These are phyloP conservation scores for Macquaria australasica DNA, from an alignment of 2,113 vertebrate species.

Conservation along the genomic window DNA sequence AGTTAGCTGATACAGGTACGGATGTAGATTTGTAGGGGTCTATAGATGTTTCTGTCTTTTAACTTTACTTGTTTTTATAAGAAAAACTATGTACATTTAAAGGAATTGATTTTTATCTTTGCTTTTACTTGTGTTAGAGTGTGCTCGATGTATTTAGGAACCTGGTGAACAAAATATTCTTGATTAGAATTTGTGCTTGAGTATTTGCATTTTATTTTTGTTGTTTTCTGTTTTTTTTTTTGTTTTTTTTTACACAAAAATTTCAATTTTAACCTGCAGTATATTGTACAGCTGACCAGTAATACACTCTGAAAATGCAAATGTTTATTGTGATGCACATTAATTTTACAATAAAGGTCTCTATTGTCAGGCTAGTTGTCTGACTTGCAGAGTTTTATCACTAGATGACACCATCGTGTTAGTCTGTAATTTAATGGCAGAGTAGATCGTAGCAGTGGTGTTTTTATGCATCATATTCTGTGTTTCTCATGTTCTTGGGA, in stretches of 20 bases:
- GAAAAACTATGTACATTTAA: conserved; percentile 25
- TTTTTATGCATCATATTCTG: neutral
- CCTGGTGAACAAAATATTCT: conserved; percentile 1
- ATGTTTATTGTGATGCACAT: conserved; percentile 49
- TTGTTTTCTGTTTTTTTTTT: neutral
- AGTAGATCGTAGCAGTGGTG: neutral
- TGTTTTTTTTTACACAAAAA: neutral
- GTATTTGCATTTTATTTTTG: neutral
- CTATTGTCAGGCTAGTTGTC: conserved; percentile 1
- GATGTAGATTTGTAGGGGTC: conserved; percentile 21
- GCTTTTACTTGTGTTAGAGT: neutral
- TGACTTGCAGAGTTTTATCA: conserved; percentile 51
- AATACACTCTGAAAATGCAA: conserved; percentile 21
- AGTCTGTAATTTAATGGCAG: neutral
- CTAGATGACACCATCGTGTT: conserved; percentile 63
- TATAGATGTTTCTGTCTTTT: conserved; percentile 3
- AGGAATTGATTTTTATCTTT: conserved; percentile 15
- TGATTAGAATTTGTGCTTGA: conserved; percentile 4
- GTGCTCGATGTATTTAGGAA: conserved; percentile 18
- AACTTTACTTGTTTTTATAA: conserved; percentile 44
- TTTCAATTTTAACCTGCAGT: conserved; percentile 30
- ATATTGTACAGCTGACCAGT: conserved; percentile 57
- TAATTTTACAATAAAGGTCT: conserved; percentile 81
- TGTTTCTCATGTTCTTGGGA: neutral
- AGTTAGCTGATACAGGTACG: neutral